A percentile compares a stretch with the other conserved stretches of the same genome.
Conservation (phyloP, 2,113 vertebrate species). For the Gavialis gangeticus region DNA sequence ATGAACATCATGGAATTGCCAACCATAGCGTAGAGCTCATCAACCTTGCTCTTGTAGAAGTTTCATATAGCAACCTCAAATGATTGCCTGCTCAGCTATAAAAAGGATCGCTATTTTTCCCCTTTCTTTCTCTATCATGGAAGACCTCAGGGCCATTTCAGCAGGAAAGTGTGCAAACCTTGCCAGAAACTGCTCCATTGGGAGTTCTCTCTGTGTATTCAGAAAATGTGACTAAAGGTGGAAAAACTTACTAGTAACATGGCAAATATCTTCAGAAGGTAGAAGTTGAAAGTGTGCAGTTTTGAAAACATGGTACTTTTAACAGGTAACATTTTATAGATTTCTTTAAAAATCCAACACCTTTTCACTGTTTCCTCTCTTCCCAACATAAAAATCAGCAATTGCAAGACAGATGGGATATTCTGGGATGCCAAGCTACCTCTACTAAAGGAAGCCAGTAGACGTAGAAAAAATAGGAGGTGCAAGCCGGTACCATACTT, state of each 20-base stretch:
- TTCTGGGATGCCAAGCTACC: slow-evolving; percentile 15
- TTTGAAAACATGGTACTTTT: neutral
- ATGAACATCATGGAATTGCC: neutral
- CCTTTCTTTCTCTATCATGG: neutral
- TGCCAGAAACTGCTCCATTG: neutral
- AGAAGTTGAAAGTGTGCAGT: neutral
- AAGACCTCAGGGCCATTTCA: neutral
- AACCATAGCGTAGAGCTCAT: neutral
- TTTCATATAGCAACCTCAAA: neutral
- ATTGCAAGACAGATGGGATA: neutral
- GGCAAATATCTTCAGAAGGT: neutral
- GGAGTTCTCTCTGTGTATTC: neutral
- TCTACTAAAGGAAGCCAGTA: neutral
- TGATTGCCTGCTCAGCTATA: neutral
- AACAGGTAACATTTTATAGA: slow-evolving; percentile 29
- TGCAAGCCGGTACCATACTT: neutral
- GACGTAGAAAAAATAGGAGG: neutral
- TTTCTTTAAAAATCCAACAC: slow-evolving; percentile 8
- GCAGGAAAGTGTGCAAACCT: neutral
- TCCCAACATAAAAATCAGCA: neutral
- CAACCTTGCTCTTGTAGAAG: neutral
- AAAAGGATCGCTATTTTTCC: neutral
- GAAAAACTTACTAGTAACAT: neutral
- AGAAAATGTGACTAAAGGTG: neutral
- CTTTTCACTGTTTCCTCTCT: slow-evolving; percentile 10